Evolutionary conservation across 2,797 vertebrate genomes (phyloP).

Genomic region (Amblyopsis hoosieri): DNA sequence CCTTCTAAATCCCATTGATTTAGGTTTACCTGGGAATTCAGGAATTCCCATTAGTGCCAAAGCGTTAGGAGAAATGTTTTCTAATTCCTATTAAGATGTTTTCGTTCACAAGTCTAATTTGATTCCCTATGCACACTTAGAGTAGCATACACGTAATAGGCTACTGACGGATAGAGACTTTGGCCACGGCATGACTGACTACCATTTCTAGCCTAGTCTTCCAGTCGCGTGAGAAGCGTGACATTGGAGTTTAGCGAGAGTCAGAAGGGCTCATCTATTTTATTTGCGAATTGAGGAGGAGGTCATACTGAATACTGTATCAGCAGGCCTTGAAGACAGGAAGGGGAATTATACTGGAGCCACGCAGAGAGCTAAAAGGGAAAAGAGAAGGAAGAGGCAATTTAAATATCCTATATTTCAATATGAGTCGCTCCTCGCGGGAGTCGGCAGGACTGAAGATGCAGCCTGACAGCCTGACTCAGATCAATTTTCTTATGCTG

Average conservation of each 20-base stretch:
- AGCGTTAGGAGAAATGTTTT: slow-evolving; percentile 68
- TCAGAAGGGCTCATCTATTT: slow-evolving; percentile 53
- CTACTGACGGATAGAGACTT: slow-evolving; percentile 68
- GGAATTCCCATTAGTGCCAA: slow-evolving; percentile 77
- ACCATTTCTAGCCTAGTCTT: slow-evolving; percentile 49
- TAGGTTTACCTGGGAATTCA: slow-evolving; percentile 78
- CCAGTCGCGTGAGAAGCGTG: slow-evolving; percentile 71
- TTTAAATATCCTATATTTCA: slow-evolving; percentile 58
- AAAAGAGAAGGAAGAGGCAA: slow-evolving; percentile 51
- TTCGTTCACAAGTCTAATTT: slow-evolving; percentile 59
- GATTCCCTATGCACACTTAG: slow-evolving; percentile 55
- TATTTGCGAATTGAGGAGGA: slow-evolving; percentile 61
- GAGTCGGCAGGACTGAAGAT: slow-evolving; percentile 58
- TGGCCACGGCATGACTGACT: slow-evolving; percentile 50
- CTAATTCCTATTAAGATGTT: slow-evolving; percentile 29
- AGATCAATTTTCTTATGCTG: no score
- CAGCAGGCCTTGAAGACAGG: slow-evolving; percentile 63
- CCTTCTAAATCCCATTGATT: slow-evolving; percentile 79
- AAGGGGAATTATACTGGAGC: slow-evolving; percentile 64
- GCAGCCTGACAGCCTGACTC: no score
- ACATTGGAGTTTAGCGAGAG: slow-evolving; percentile 64
- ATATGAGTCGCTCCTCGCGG: slow-evolving; percentile 64
- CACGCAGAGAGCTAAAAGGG: slow-evolving; percentile 51
- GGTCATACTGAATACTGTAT: slow-evolving; percentile 40
- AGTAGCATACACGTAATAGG: slow-evolving; percentile 47